Percentiles rank a stretch among this genome's conserved stretches.
Conservation (phyloP, 1,140 invertebrate genomes). For the Ephestia elutella region DNA sequence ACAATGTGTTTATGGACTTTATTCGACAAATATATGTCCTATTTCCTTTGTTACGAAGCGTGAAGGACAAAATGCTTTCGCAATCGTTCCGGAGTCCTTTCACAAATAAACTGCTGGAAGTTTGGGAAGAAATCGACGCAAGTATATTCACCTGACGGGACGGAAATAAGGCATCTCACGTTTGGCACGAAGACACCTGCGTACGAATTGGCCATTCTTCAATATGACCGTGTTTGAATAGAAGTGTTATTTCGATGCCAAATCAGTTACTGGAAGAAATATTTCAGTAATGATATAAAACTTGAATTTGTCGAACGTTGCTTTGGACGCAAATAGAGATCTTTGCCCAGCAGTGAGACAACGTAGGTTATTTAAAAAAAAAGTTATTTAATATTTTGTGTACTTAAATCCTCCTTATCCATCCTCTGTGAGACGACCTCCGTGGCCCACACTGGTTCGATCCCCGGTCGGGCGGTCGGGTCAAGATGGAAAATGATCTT, state of each 20-base stretch:
- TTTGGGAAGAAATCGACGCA: not conserved
- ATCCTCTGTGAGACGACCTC: too few species aligned
- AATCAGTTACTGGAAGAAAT: not conserved
- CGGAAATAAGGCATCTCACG: slow-evolving; percentile 8
- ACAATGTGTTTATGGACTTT: not conserved
- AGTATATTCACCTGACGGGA: slow-evolving; percentile 8
- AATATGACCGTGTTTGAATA: not conserved
- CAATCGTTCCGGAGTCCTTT: not conserved
- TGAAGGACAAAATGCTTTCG: slow-evolving; percentile 1
- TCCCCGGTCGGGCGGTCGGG: too few species aligned
- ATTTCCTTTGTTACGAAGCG: not conserved
- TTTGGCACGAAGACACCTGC: slow-evolving; percentile 12
- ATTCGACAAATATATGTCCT: not conserved
- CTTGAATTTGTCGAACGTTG: not conserved
- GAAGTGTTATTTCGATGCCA: not conserved
- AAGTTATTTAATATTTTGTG: too few species aligned
- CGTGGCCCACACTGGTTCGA: too few species aligned
- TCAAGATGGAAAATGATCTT: too few species aligned
- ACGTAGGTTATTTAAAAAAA: too few species aligned
- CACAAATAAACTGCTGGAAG: not conserved
- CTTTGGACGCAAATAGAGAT: too few species aligned
- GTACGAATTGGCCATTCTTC: slow-evolving; percentile 15
- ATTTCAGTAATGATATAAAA: not conserved
- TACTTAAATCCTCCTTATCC: too few species aligned
- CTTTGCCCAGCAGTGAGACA: too few species aligned